These are phyloP conservation scores for Zaprionus camerounensis DNA, from an alignment of 1,140 invertebrate species.

Conservation along the genomic window DNA sequence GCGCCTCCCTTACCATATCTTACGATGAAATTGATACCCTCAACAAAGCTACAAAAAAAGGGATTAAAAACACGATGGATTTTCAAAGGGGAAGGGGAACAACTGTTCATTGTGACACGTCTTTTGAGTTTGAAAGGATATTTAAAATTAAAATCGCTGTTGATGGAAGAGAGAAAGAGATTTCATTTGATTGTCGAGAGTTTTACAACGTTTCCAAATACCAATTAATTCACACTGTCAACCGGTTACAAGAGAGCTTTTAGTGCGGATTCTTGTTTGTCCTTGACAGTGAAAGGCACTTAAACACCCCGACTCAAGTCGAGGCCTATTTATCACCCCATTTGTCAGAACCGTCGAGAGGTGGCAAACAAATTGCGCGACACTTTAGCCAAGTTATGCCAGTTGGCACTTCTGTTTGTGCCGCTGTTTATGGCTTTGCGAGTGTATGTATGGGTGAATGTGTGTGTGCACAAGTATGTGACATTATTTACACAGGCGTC, in stretches of 20 bases:
- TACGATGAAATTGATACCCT: background rate
- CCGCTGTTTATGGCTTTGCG: background rate
- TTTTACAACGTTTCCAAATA: constrained; percentile 1
- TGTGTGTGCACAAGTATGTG: background rate
- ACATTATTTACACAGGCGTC: constrained; percentile 34
- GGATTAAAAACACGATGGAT: background rate
- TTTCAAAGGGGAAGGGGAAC: background rate
- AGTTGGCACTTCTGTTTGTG: constrained; percentile 33
- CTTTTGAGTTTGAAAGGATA: background rate
- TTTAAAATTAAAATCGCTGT: constrained; percentile 2
- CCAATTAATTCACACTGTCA: constrained; percentile 23
- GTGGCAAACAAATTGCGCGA: constrained; percentile 41
- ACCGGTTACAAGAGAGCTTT: background rate
- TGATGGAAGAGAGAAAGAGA: background rate
- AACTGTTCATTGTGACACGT: background rate
- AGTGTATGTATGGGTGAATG: background rate
- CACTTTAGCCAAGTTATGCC: constrained; percentile 33
- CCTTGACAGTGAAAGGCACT: constrained; percentile 12
- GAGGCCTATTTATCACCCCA: constrained; percentile 34
- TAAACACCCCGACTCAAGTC: background rate
- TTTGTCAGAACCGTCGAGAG: constrained; percentile 31
- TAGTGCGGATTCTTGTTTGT: background rate
- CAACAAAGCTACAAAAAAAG: background rate
- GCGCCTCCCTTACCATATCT: no score
- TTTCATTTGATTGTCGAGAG: background rate